phyloP scores from a whole-genome alignment of 1,140 invertebrate genomes.

The Ephestia elutella region DNA sequence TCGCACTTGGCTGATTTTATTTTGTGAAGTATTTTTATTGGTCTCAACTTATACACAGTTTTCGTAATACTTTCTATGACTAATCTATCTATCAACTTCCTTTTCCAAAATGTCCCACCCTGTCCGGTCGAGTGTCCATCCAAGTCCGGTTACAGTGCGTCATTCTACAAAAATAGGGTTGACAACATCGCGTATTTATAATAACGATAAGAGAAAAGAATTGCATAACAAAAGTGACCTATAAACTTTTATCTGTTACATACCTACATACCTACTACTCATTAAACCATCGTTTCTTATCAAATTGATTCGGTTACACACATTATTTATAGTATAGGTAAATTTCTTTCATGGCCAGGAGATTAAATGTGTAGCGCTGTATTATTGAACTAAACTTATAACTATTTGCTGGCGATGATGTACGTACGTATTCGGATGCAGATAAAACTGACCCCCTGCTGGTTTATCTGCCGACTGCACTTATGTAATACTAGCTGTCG shows the following conservation, averaged over 20 bases:
- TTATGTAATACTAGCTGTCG: no score
- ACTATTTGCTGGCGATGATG: no score
- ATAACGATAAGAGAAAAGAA: not conserved
- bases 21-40: no score
- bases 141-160: constrained; percentile 9
- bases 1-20: no score
- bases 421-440: no score
- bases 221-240: not conserved
- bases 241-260: constrained; percentile 1
- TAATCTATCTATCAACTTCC: not conserved
- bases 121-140: not conserved
- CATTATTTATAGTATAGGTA: not conserved
- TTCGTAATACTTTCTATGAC: not conserved
- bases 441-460: no score
- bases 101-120: constrained; percentile 5
- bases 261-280: no score
- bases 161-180: constrained; percentile 7
- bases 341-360: not conserved
- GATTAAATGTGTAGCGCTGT: not conserved
- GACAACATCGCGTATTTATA: not conserved
- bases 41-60: not conserved
- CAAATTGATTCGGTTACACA: not conserved
- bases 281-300: not conserved
- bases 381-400: not conserved
- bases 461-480: no score